These are phyloP conservation scores for Brachypteracias leptosomus DNA, from an alignment of 2,113 vertebrate genomes.

Conservation along the genomic window DNA sequence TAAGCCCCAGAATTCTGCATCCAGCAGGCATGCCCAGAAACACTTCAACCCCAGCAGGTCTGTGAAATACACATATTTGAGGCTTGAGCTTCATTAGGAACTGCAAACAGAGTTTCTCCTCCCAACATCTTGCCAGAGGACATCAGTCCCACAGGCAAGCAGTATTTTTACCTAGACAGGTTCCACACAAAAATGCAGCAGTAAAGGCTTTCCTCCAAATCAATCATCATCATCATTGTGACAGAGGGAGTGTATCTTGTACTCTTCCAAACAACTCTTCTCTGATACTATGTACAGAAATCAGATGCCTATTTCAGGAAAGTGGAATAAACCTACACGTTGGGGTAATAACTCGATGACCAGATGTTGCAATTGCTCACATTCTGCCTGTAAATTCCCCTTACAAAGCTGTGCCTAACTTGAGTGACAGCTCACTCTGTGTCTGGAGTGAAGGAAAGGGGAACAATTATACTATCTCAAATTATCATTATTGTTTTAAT, in stretches of 20 bases:
- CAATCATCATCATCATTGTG: background rate
- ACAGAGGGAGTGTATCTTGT: background rate
- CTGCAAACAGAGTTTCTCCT: background rate
- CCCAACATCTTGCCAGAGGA: background rate
- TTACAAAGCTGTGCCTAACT: background rate
- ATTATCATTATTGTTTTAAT: constrained; percentile 27
- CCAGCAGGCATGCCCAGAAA: background rate
- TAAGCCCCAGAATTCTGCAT: background rate
- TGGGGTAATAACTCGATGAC: background rate
- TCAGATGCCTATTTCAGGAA: background rate
- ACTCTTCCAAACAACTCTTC: background rate
- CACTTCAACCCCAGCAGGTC: background rate
- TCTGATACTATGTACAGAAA: background rate
- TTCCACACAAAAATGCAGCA: background rate
- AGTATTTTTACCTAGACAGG: background rate
- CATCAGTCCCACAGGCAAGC: background rate
- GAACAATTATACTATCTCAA: constrained; percentile 50
- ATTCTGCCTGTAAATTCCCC: background rate
- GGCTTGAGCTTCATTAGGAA: background rate
- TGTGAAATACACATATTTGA: background rate
- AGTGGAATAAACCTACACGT: background rate
- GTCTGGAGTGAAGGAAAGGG: constrained; percentile 31
- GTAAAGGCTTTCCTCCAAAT: background rate
- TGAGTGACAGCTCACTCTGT: background rate
- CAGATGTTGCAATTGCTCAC: background rate